Evolutionary conservation across 2,888 invertebrate genomes (phyloP).

Genomic region (Sminthurinus aureus): DNA sequence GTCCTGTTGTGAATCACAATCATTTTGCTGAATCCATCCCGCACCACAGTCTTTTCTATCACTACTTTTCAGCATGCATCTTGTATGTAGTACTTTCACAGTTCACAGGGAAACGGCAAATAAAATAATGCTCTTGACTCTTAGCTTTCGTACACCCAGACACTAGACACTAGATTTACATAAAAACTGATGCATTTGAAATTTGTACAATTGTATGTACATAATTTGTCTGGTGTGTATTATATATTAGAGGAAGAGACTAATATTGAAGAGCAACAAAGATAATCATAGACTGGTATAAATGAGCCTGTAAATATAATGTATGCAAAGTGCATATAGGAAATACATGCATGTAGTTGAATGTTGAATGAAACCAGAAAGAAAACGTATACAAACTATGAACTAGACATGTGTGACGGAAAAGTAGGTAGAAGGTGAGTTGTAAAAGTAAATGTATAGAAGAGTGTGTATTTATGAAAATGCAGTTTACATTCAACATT

Average conservation of each 20-base stretch:
- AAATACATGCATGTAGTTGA: not conserved
- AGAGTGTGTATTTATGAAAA: not conserved
- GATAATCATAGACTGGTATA: not conserved
- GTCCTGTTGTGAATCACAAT: not conserved
- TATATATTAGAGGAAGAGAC: not conserved
- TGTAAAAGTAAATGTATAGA: not conserved
- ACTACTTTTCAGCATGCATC: not conserved
- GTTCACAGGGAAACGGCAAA: not conserved
- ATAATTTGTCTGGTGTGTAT: too few species aligned
- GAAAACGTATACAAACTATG: too few species aligned
- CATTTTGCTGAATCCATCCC: not conserved
- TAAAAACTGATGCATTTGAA: not conserved
- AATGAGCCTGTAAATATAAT: not conserved
- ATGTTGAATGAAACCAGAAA: too few species aligned
- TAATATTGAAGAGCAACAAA: not conserved
- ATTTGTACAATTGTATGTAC: not conserved
- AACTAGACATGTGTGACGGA: too few species aligned
- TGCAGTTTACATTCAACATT: not conserved
- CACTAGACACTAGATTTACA: not conserved
- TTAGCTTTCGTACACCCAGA: not conserved
- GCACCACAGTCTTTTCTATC: not conserved
- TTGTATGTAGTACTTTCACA: slow-evolving; percentile 10
- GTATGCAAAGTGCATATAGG: slow-evolving; percentile 1
- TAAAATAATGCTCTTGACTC: not conserved
- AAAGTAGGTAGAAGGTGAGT: not conserved